Evolutionary conservation across 2,113 vertebrate genomes (phyloP).

Genomic region (Eulemur macaco): DNA sequence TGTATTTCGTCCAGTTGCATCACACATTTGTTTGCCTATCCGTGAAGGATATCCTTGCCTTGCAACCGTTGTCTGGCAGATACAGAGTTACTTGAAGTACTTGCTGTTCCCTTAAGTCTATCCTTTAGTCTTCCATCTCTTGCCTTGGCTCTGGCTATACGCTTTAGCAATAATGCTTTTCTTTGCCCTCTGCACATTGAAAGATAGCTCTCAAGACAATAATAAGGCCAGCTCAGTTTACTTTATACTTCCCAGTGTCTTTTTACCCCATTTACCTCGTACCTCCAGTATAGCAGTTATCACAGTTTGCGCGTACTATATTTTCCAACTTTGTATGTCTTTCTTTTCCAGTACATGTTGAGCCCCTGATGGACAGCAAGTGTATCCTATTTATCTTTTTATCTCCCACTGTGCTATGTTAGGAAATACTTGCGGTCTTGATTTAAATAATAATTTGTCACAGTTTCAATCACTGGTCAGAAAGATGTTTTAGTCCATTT

Average conservation of each 20-base stretch:
- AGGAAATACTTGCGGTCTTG: slow-evolving; percentile 43
- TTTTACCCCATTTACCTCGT: background rate
- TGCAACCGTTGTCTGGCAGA: background rate
- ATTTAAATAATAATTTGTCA: slow-evolving; percentile 7
- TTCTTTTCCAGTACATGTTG: background rate
- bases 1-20: background rate
- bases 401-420: background rate
- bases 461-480: slow-evolving; percentile 4
- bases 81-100: background rate
- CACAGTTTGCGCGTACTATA: background rate
- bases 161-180: background rate
- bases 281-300: background rate
- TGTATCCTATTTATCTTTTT: background rate
- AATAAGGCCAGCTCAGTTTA: background rate
- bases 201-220: background rate
- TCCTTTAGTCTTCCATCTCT: background rate
- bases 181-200: background rate
- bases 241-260: background rate
- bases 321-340: background rate
- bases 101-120: background rate
- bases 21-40: background rate
- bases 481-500: slow-evolving; percentile 30
- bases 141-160: background rate
- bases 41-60: background rate
- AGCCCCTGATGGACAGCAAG: background rate